These are phyloP conservation scores for Cyphotilapia sp. DNA, from an alignment of 2,113 vertebrate species.

Conservation along the genomic window DNA sequence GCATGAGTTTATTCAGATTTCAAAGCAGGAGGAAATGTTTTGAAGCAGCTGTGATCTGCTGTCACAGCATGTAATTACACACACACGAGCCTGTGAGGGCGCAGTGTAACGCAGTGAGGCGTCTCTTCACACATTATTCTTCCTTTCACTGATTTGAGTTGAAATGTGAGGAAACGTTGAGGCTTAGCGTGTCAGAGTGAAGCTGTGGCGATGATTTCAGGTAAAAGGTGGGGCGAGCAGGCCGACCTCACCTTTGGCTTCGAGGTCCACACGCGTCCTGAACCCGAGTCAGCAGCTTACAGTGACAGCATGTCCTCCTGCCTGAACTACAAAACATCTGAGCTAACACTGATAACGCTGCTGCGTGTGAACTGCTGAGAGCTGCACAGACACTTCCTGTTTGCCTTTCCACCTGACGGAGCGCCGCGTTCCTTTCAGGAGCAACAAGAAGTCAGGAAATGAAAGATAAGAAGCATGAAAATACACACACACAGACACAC, in stretches of 20 bases:
- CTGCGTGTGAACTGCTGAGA: not conserved
- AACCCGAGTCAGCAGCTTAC: not conserved
- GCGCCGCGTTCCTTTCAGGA: not conserved
- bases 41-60: slow-evolving; percentile 12
- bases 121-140: not conserved
- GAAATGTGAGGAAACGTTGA: not conserved
- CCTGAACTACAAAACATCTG: not conserved
- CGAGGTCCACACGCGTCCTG: accelerated
- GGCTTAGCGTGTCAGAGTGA: not conserved
- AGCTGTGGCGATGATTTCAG: not conserved
- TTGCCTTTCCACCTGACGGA: slow-evolving; percentile 4
- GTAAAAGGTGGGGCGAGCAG: not conserved
- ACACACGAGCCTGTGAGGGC: not conserved
- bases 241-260: not conserved
- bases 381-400: not conserved
- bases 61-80: slow-evolving; percentile 8
- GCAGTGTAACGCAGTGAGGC: not conserved
- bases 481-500: not conserved
- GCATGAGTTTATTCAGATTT: slow-evolving; percentile 21
- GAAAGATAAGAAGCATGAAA: slow-evolving; percentile 24
- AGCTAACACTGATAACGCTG: not conserved
- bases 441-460: slow-evolving; percentile 29
- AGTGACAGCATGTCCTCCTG: not conserved
- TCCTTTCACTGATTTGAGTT: not conserved
- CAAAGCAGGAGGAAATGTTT: slow-evolving; percentile 37